Evolutionary conservation across 2,797 vertebrate genomes (phyloP).

Genomic region (Chelon labrosus): DNA sequence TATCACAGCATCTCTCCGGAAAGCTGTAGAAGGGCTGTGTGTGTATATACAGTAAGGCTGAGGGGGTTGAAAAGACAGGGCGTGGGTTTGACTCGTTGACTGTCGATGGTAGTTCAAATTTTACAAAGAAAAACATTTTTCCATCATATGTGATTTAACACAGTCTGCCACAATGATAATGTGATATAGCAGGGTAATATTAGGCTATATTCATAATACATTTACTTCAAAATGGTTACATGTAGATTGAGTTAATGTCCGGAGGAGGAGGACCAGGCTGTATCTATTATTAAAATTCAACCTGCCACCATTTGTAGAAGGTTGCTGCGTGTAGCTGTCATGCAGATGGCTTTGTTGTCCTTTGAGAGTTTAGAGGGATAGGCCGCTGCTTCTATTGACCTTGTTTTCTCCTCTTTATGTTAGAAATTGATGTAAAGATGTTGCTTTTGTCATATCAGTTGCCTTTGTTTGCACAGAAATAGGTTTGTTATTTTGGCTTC

Average conservation of each 20-base stretch:
- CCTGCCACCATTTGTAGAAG: not conserved
- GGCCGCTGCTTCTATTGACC: not conserved
- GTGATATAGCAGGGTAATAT: too few relatives aligned
- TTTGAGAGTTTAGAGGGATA: not conserved
- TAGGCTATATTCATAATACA: too few relatives aligned
- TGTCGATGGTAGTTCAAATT: too few relatives aligned
- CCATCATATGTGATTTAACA: too few relatives aligned
- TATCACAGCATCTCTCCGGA: conserved; percentile 23
- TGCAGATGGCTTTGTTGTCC: not conserved
- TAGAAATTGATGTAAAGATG: not conserved
- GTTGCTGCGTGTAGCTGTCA: not conserved
- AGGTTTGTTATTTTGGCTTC: not conserved
- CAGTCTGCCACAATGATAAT: too few relatives aligned
- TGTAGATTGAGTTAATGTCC: too few relatives aligned
- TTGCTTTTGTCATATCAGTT: not conserved
- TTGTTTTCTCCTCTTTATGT: not conserved
- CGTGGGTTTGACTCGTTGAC: not conserved
- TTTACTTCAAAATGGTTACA: too few relatives aligned
- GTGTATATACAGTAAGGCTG: not conserved
- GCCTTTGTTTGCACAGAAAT: not conserved
- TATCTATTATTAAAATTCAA: too few relatives aligned
- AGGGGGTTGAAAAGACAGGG: too few relatives aligned
- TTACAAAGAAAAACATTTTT: too few relatives aligned
- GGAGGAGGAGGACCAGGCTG: too few relatives aligned
- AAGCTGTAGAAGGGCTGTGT: conserved; percentile 21